Evolutionary conservation across 1,140 invertebrate species (phyloP), one percentile per base, ranked within the genome.

Genomic region (Cherax quadricarinatus): DNA sequence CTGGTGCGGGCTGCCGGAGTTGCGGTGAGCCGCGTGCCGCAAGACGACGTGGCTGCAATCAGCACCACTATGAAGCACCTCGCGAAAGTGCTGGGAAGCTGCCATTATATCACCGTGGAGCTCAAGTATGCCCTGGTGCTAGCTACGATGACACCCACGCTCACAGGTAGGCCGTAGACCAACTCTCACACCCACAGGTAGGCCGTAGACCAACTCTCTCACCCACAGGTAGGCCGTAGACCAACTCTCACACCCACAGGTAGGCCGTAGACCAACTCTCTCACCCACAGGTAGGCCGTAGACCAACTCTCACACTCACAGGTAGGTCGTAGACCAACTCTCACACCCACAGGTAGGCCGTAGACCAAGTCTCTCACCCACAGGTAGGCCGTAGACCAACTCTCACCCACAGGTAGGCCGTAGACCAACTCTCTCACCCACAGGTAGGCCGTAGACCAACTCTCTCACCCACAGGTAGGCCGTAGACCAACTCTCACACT

Each of bases 61-160:
- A n/a, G 16, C 6, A n/a, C 41, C 7, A 73, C 84, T 9, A 16
- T 51, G 7, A 9, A 14, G 6, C 89, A 91, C 18, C 10, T 91
- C 51, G 18, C 16, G 10, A 62, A 73, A 49, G 66, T 91, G 14
- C 62, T 93, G 51, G 92, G 92, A 12, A 21, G 79, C n/a, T 10
- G 41, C 24, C 92, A 93, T 80, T 93, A 93, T 66, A 79, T 89
- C 14, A 85, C 82, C 10, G 51, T 90, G n/a, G 89, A 88, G 53
- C 51, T 83, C 30, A 83, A 82, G 51, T 60, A 85, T 30, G 82
- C 92, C 14, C 92, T 93, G 24, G 6, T 93, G 16, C 57, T 81
- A 16, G 84, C 79, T 48, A 14, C 79, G 49, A 86, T 93, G 57
- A 70, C 30, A 18, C 62, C 30, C 3, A 41, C 78, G 0, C 30